Base-by-base conservation (phyloP, 2,888 invertebrate species). In the Drosophila tripunctata region DNA sequence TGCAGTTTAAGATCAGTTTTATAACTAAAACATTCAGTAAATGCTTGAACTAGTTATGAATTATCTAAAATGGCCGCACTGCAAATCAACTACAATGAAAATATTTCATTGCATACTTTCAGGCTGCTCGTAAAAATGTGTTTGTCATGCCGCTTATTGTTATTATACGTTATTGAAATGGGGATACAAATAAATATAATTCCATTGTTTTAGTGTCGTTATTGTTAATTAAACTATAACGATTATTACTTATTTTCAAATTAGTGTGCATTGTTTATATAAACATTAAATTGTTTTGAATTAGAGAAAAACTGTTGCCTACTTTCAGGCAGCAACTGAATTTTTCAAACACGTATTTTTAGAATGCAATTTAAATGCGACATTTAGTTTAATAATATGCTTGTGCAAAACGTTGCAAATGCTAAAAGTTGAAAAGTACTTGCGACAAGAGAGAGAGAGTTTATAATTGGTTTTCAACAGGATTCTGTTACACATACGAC, bases 401-500 rank as follows among this genome's bases (percentile, higher is more conserved):
- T 8, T 15, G 8, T 38, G n/a, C 1, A 30, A n/a, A 17, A 19
- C 3, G 15, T 15, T 10, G 1, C 24, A 14, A 24, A 15, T 27
- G 14, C 5, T 15, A 21, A 40, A 17, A 19, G 38, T 21, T 21
- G 40, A 17, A 17, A 22, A 50, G 27, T 21, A 31, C 50, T 27
- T 50, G 38, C 14, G 15, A 14, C 52, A 10, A 35, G 27, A 19
- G 19, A 8, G n/a, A n/a, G n/a, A n/a, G n/a, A n/a, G n/a, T 31
- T 15, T 27, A 10, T 36, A 33, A 15, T 15, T 24, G 44, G 15
- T 33, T 41, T 45, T 15, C 24, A 24, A 12, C 41, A 12, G 14
- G 31, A 10, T 50, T 52, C 58, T 33, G 48, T 61, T 15, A 47
- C 75, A 5, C 61, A 68, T 22, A 74, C 62, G 62, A 51, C 62